Evolutionary conservation across 2,113 vertebrate species (phyloP).

Genomic region (Isurus oxyrinchus): DNA sequence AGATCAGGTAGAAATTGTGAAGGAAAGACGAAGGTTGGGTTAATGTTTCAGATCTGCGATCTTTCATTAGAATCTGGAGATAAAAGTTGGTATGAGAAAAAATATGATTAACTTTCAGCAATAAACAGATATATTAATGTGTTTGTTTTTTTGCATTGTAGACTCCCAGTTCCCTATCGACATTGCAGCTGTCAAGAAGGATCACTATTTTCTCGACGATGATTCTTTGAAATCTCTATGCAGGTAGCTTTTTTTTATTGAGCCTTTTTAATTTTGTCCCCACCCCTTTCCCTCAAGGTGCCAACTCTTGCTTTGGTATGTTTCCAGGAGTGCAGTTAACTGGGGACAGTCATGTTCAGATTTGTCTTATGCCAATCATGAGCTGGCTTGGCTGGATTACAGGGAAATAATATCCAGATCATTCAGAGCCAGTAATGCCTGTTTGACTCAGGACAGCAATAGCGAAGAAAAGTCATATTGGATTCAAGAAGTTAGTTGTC

Average conservation of each 20-base stretch:
- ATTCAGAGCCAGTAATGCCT: background rate
- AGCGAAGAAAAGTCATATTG: too few species aligned
- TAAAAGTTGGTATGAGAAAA: background rate
- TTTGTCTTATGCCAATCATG: background rate
- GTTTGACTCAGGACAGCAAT: background rate
- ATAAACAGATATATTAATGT: background rate
- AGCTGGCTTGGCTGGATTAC: background rate
- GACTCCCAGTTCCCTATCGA: conserved; percentile 62
- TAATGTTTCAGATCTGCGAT: background rate
- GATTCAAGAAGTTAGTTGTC: too few species aligned
- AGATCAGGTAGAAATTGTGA: background rate
- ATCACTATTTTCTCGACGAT: conserved; percentile 72
- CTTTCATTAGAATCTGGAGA: background rate
- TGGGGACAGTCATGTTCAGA: background rate
- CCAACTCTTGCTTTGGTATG: background rate
- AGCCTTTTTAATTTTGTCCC: background rate
- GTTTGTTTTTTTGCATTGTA: conserved; percentile 40
- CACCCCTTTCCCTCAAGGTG: background rate
- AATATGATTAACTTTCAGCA: background rate
- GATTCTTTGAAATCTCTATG: conserved; percentile 73
- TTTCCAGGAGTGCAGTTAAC: background rate
- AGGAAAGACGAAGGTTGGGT: background rate
- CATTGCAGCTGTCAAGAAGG: conserved; percentile 67
- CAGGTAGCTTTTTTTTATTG: conserved; percentile 54
- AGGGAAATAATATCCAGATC: background rate